phyloP scores from a whole-genome alignment of 2,888 invertebrate genomes.

The Timandra comae region DNA sequence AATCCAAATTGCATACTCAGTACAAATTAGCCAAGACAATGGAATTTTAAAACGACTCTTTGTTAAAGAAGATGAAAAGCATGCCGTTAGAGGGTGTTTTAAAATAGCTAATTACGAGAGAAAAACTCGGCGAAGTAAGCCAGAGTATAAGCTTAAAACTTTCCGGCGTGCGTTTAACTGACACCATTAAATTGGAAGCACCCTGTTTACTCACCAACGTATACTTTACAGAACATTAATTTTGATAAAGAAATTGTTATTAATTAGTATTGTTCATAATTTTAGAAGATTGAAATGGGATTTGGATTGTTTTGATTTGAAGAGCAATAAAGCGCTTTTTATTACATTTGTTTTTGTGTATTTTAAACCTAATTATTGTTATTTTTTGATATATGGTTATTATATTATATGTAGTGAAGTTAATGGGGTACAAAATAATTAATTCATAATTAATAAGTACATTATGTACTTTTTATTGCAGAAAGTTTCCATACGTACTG shows the following conservation, averaged over 20 bases:
- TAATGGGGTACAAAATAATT: too few relatives aligned
- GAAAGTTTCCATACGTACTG: too few relatives aligned
- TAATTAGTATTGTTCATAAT: slow-evolving; percentile 8
- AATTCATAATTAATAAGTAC: too few relatives aligned
- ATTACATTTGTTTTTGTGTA: too few relatives aligned
- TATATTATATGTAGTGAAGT: too few relatives aligned
- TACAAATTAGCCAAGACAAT: too few relatives aligned
- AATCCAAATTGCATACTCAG: too few relatives aligned
- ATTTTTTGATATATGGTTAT: too few relatives aligned
- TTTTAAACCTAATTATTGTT: too few relatives aligned
- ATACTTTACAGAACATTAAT: slow-evolving; percentile 13
- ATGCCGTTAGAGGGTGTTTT: slow-evolving; percentile 41
- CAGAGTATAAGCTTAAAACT: slow-evolving; percentile 35
- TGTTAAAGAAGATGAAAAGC: slow-evolving; percentile 42
- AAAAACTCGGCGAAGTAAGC: slow-evolving; percentile 39
- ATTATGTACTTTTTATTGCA: too few relatives aligned
- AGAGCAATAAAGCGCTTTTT: too few relatives aligned
- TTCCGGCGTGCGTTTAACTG: slow-evolving; percentile 36
- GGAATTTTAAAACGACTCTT: slow-evolving; percentile 40
- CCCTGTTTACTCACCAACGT: slow-evolving; percentile 10
- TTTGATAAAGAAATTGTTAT: slow-evolving; percentile 10
- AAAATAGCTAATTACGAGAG: slow-evolving; percentile 48
- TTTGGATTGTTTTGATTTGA: slow-evolving; percentile 2
- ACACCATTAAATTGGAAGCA: slow-evolving; percentile 33
- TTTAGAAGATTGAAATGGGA: neutral